Evolutionary conservation across 92 coral and sea anemone genomes (phyloP), one percentile per base, ranked within the genome.

Genomic region (Porites rus): DNA sequence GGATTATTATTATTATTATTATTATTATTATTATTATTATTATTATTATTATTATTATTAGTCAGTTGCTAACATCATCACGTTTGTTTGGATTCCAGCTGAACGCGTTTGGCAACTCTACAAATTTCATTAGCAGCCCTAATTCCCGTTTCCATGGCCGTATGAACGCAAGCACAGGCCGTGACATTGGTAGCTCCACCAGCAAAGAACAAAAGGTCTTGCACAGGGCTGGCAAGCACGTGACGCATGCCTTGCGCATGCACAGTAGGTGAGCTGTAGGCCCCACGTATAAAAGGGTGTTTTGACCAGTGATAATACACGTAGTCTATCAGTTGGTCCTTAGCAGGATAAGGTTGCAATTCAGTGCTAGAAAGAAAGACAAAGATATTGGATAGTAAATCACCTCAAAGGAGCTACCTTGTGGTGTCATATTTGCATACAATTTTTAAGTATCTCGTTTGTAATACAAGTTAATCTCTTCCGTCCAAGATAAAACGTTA

Each of bases 281-380:
- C 99, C 10, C 98, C 98, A 25, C 99, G 98, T 68, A 97, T 86
- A 59, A 81, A 97, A 22, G 97, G 99, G 73, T 97, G 93, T 16
- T 91, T 93, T 18, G 95, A 95, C 99, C 99, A 97, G 81, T 97
- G 97, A 56, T 91, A 90, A 78, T 93, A 95, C 20, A 93, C 96
- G 73, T 79, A 92, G 74, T 88, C 90, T n/a, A 95, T 77, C 14
- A 92, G 80, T 56, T 80, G 82, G 63, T 75, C 22, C 3, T 98
- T 84, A 3, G 98, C 99, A 50, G 97, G 98, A 12, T 67, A 78
- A 12, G 83, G 90, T 54, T 92, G 84, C 10, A 59, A 61, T 50
- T 51, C 64, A 3, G 80, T 62, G 10, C 87, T 83, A 51, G 7
- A 51, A 38, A 38, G 51, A 64, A 7, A 12, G 14, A 31, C 4